phyloP scores from a whole-genome alignment of 2,888 invertebrate genomes.

The Phragmatobia fuliginosa region DNA sequence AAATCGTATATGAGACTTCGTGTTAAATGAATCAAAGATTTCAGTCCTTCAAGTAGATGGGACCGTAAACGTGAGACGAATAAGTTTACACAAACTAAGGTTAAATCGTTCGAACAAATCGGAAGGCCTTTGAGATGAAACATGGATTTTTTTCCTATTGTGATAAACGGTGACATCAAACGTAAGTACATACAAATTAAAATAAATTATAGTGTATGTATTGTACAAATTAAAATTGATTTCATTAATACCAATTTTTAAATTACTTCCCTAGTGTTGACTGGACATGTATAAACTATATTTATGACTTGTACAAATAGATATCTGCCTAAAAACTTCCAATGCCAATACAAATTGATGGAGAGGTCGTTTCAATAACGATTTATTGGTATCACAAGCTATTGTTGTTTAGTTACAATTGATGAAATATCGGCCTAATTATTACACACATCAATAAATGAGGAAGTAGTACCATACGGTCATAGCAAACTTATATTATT shows the following conservation, averaged over 20 bases:
- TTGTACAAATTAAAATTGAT: neutral
- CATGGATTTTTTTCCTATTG: neutral
- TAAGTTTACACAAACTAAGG: slow-evolving; percentile 17
- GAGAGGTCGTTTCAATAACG: slow-evolving; percentile 46
- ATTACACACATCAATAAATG: neutral
- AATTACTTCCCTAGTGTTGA: no score
- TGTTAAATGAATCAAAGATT: slow-evolving; percentile 4
- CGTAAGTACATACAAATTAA: neutral
- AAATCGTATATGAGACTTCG: no score
- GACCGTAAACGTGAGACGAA: slow-evolving; percentile 19
- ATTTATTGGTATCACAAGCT: slow-evolving; percentile 22
- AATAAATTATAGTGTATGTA: neutral
- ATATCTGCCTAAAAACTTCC: slow-evolving; percentile 2
- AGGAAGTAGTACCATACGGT: neutral
- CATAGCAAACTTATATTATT: neutral
- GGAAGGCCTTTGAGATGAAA: slow-evolving; percentile 16
- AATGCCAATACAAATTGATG: slow-evolving; percentile 17
- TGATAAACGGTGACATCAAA: neutral
- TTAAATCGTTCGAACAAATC: slow-evolving; percentile 12
- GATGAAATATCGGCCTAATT: neutral
- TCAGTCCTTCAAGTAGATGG: slow-evolving; percentile 3
- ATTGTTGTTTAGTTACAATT: slow-evolving; percentile 2
- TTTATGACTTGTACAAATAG: no score
- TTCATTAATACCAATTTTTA: no score
- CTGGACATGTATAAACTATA: no score